Percentiles rank a stretch among this genome's conserved stretches.
phyloP scores from a whole-genome alignment of 2,113 vertebrate species.

The Cyanoliseus patagonus region DNA sequence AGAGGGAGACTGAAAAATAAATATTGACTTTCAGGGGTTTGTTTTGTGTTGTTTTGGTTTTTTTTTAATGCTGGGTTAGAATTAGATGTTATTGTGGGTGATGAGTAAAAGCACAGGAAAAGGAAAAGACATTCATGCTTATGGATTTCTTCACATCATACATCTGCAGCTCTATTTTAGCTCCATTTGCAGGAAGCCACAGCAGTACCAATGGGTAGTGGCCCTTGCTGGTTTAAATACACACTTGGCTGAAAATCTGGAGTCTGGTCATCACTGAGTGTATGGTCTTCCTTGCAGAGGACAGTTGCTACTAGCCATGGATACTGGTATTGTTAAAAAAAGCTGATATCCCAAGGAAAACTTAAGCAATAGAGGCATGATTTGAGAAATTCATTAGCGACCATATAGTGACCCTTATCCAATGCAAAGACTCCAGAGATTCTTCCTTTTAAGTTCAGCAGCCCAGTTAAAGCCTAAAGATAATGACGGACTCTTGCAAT shows the following conservation, averaged over 20 bases:
- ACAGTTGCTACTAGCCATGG: not conserved
- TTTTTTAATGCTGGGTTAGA: conserved; percentile 24
- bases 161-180: not conserved
- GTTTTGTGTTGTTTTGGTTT: not conserved
- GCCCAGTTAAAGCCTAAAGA: not conserved
- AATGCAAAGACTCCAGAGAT: not conserved
- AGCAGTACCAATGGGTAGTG: not conserved
- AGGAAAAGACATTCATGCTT: not conserved
- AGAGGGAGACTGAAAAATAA: conserved; percentile 47
- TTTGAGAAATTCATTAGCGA: not conserved
- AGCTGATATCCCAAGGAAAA: not conserved
- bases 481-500: not conserved
- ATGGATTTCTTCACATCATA: not conserved
- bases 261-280: not conserved
- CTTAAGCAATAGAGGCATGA: not conserved
- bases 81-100: not conserved
- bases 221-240: not conserved
- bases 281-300: not conserved
- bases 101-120: not conserved
- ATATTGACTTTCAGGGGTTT: conserved; percentile 54
- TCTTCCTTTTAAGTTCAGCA: not conserved
- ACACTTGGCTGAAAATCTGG: not conserved
- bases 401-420: fast-evolving
- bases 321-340: not conserved
- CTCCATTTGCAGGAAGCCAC: not conserved